A percentile compares a stretch with the other conserved stretches of the same genome.
Conservation (phyloP, 2,113 vertebrate genomes). For the Dascyllus trimaculatus region DNA sequence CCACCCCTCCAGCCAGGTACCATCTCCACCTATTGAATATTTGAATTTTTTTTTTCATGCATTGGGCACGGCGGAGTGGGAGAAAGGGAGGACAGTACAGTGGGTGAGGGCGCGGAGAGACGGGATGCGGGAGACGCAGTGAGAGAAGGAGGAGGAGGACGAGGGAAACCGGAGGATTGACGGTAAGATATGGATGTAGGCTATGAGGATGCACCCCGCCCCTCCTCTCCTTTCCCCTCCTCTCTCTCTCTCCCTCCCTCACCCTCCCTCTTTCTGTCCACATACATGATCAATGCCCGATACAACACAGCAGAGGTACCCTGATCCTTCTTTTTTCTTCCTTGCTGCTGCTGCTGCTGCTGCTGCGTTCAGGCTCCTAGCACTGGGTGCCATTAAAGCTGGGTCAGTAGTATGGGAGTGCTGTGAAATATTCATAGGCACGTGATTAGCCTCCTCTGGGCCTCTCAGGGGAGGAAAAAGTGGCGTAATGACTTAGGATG, state of each 20-base stretch:
- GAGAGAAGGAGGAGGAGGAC: constrained; percentile 72
- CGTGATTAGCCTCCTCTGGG: constrained; percentile 49
- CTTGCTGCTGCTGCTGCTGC: constrained; percentile 49
- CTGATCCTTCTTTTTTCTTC: constrained; percentile 21
- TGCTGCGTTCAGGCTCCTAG: constrained; percentile 41
- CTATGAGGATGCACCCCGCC: constrained; percentile 69
- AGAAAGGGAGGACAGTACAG: constrained; percentile 56
- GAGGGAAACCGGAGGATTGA: constrained; percentile 77
- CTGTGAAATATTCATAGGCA: constrained; percentile 77
- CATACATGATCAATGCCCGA: constrained; percentile 50
- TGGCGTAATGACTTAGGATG: constrained; percentile 44
- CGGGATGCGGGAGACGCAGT: constrained; percentile 82
- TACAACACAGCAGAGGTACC: constrained; percentile 35
- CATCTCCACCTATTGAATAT: constrained; percentile 11
- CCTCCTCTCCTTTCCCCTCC: constrained; percentile 37
- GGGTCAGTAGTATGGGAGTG: constrained; percentile 67
- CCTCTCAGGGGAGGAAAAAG: constrained; percentile 29
- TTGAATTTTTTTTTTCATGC: constrained; percentile 61
- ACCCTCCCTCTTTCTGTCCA: constrained; percentile 16
- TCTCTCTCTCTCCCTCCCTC: constrained; percentile 2
- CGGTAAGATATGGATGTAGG: constrained; percentile 81
- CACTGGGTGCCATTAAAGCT: constrained; percentile 55
- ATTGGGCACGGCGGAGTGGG: constrained; percentile 51
- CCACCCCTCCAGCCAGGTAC: constrained; percentile 25
- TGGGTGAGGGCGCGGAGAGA: constrained; percentile 73